Conservation (phyloP, 2,888 invertebrate genomes). For the Drosophila hamatofila region DNA sequence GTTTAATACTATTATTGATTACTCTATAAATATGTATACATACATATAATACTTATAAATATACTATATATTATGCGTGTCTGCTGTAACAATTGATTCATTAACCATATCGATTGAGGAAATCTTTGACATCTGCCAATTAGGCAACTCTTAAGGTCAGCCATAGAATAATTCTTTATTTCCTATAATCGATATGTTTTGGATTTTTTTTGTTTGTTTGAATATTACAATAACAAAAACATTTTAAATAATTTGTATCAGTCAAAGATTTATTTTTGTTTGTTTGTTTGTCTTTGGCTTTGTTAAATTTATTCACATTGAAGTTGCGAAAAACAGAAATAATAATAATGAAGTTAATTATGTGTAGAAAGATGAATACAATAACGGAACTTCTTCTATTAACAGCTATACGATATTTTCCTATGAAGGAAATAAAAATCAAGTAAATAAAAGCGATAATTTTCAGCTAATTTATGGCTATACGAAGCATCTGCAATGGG, state of each 20-base stretch:
- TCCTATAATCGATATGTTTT: constrained; percentile 1
- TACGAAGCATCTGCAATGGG: background rate
- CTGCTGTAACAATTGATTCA: constrained; percentile 13
- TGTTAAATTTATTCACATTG: background rate
- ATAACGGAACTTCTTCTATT: constrained; percentile 9
- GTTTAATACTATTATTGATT: constrained; percentile 1
- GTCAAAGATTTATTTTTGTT: background rate
- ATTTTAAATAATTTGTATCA: constrained; percentile 16
- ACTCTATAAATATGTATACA: constrained; percentile 1
- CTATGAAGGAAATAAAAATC: too few species aligned
- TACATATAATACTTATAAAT: background rate
- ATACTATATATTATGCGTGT: background rate
- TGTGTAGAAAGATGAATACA: background rate
- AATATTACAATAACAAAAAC: constrained; percentile 5
- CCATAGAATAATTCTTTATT: constrained; percentile 30
- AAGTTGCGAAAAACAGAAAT: constrained; percentile 14
- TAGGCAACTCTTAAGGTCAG: constrained; percentile 28
- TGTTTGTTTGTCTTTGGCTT: background rate
- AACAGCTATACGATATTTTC: background rate
- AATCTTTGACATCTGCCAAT: constrained; percentile 23
- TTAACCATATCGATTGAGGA: constrained; percentile 30
- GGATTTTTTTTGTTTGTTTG: background rate
- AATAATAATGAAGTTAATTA: constrained; percentile 1
- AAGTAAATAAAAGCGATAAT: background rate
- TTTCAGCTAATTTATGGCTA: background rate